A percentile compares a stretch with the other conserved stretches of the same genome.
phyloP scores from a whole-genome alignment of 2,113 vertebrate species.

The Agelaius phoeniceus region DNA sequence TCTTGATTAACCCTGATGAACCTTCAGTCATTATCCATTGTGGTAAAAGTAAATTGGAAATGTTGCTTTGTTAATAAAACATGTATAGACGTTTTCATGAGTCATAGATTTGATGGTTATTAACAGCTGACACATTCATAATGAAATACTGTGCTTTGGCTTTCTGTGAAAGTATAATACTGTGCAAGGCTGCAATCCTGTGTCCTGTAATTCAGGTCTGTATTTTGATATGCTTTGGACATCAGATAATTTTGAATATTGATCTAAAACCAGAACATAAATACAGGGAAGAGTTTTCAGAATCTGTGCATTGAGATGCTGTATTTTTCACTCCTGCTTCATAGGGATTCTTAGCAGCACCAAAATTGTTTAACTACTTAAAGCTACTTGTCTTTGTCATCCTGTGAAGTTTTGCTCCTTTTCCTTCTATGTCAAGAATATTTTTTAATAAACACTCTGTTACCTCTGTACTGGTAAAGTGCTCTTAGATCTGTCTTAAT shows the following conservation, averaged over 20 bases:
- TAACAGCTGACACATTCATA: slow-evolving; percentile 63
- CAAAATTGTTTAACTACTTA: not conserved
- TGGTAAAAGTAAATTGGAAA: slow-evolving; percentile 64
- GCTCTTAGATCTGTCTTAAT: not conserved
- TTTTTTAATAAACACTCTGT: not conserved
- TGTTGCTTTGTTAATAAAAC: slow-evolving; percentile 70
- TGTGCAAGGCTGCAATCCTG: not conserved
- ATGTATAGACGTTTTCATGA: slow-evolving; percentile 59
- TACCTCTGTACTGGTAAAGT: not conserved
- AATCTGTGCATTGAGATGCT: not conserved
- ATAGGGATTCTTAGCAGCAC: not conserved
- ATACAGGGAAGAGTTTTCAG: not conserved
- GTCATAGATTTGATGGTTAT: slow-evolving; percentile 65
- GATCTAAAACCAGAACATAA: slow-evolving; percentile 14
- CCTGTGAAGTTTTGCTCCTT: not conserved
- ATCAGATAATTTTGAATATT: not conserved
- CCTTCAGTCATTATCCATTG: slow-evolving; percentile 66
- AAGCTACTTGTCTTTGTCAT: not conserved
- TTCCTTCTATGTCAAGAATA: not conserved
- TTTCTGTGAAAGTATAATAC: not conserved
- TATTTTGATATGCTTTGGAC: not conserved
- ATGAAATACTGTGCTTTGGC: slow-evolving; percentile 54
- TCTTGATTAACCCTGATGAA: slow-evolving; percentile 71
- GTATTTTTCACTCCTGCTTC: not conserved
- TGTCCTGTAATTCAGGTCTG: not conserved